Base-by-base conservation (phyloP, 1,140 invertebrate genomes). In the Potamilus streckersoni region DNA sequence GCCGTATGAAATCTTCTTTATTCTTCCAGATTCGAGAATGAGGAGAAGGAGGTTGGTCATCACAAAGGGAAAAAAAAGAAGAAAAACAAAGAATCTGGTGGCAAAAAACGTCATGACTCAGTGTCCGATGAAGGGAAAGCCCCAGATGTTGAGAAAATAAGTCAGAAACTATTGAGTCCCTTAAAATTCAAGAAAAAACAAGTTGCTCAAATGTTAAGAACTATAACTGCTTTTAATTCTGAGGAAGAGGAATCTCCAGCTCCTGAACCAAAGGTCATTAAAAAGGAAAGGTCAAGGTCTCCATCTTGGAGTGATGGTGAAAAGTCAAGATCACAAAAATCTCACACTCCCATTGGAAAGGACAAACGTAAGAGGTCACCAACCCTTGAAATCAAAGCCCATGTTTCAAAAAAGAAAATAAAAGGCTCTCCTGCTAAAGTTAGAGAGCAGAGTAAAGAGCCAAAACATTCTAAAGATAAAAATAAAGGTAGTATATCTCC, bases 11-110 rank as follows among this genome's bases (percentile, higher is more conserved):
- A 49, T 49, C 38, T 49, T 49, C 6, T 49, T 49, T 49, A 6
- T 49, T 19, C 64, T 13, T 69, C 68, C 55, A 82, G 75, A 11
- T 31, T 60, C 14, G 70, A 71, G 14, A 77, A 70, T 68, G 75
- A 77, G 67, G 75, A 77, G 12, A 49, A 49, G 11, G 38, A 49
- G 6, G 38, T 49, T 49, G 38, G 38, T 49, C 74, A 78, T 23
- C 67, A 68, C 15, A 78, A 78, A 38, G 38, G 38, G 11, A 80
- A 80, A 63, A 74, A 80, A 27, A 79, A 77, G 72, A 82, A 80
- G 67, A 82, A 82, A 58, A 62, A 56, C 4, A 77, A 77, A 60
- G 38, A 8, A 49, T 49, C 38, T 49, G 38, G 38, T 49, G 60
- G 20, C 65, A 77, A 77, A 59, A 77, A 77, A 62, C 65, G 65